These are phyloP conservation scores for Plutella xylostella DNA, from an alignment of 2,888 invertebrate species.

Conservation along the genomic window DNA sequence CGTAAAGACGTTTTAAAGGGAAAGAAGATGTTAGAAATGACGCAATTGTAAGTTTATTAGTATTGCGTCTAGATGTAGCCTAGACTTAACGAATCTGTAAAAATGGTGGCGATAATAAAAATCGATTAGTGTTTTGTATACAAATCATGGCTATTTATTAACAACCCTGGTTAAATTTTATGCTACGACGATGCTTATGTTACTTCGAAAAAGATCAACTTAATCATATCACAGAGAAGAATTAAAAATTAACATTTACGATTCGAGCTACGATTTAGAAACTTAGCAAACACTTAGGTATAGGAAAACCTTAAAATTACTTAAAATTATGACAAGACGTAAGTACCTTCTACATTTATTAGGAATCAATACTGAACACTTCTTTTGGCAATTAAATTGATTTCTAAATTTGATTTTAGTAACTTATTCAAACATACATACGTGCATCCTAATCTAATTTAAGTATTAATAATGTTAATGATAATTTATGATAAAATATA, in stretches of 20 bases:
- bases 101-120: background rate
- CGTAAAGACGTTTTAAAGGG: conserved; percentile 38
- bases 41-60: conserved; percentile 12
- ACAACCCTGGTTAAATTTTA: conserved; percentile 26
- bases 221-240: conserved; percentile 59
- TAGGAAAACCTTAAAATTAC: background rate
- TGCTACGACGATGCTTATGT: background rate
- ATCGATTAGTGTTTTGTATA: background rate
- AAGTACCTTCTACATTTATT: conserved; percentile 4
- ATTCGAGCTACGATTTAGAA: background rate
- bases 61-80: background rate
- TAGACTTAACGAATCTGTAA: background rate
- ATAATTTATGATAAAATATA: conserved; percentile 3
- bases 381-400: conserved; percentile 8
- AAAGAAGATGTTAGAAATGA: conserved; percentile 36
- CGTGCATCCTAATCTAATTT: too few relatives aligned
- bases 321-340: conserved; percentile 1
- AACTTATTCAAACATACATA: too few relatives aligned
- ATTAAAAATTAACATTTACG: conserved; percentile 30
- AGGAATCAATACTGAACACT: conserved; percentile 12
- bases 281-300: background rate
- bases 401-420: background rate
- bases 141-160: conserved; percentile 34
- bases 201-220: conserved; percentile 38
- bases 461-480: background rate